Conservation (phyloP, 2,888 invertebrate species). For the Monochamus alternatus region DNA sequence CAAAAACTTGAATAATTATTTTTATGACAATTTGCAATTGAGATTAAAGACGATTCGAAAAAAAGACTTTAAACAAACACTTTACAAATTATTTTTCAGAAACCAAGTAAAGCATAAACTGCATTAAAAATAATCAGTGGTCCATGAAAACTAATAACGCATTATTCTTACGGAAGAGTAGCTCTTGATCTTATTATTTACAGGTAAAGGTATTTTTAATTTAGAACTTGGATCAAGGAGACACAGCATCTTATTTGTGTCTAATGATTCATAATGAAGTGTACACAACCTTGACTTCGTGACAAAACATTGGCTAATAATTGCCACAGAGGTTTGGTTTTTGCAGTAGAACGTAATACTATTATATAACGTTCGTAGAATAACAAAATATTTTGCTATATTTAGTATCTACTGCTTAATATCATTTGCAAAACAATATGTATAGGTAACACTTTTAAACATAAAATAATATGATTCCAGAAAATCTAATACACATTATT, state of each 20-base stretch:
- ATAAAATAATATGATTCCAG: too few species aligned
- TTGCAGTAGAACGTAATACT: background rate
- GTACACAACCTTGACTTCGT: slow-evolving; percentile 16
- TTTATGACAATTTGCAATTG: too few species aligned
- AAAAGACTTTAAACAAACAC: too few species aligned
- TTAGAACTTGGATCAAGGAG: background rate
- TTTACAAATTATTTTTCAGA: too few species aligned
- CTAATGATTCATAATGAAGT: slow-evolving; percentile 15
- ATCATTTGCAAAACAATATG: too few species aligned
- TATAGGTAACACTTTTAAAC: too few species aligned
- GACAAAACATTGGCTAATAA: slow-evolving; percentile 21
- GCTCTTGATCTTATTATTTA: background rate
- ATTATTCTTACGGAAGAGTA: background rate
- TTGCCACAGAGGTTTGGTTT: background rate
- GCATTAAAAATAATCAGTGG: too few species aligned
- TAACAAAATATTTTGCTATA: background rate
- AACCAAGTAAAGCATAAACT: too few species aligned
- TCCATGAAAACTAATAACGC: too few species aligned
- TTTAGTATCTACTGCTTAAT: background rate
- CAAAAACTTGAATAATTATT: too few species aligned
- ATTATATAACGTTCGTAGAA: background rate
- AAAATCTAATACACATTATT: too few species aligned
- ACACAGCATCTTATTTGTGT: slow-evolving; percentile 11
- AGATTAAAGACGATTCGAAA: too few species aligned
- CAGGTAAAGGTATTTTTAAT: background rate